Evolutionary conservation across 1,140 invertebrate genomes (phyloP).

Genomic region (Pissodes strobi): DNA sequence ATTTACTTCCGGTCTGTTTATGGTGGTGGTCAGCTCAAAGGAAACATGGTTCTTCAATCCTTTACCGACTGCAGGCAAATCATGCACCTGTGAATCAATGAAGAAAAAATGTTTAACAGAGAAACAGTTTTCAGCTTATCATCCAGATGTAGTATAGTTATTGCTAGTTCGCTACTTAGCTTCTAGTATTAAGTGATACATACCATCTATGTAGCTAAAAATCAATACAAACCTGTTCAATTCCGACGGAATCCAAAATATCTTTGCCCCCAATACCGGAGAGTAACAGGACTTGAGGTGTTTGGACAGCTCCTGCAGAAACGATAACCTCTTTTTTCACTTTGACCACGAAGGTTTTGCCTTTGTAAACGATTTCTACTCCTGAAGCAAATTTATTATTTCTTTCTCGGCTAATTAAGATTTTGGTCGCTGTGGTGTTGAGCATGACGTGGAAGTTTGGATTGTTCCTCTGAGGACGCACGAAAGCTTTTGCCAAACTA

Average conservation of each 20-base stretch:
- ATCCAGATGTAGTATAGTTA: too few relatives aligned
- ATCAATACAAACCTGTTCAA: slow-evolving; percentile 45
- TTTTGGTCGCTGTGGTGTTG: slow-evolving; percentile 66
- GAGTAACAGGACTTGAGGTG: slow-evolving; percentile 62
- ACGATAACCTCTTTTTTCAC: slow-evolving; percentile 63
- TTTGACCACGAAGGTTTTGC: slow-evolving; percentile 45
- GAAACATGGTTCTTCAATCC: slow-evolving; percentile 77
- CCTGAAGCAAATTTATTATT: slow-evolving; percentile 38
- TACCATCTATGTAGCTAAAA: background rate
- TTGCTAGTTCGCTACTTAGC: too few relatives aligned
- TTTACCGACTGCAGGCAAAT: slow-evolving; percentile 73
- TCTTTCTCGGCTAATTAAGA: slow-evolving; percentile 47
- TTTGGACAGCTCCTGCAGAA: slow-evolving; percentile 62
- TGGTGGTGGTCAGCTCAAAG: slow-evolving; percentile 58
- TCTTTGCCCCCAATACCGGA: slow-evolving; percentile 63
- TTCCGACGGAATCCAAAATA: slow-evolving; percentile 58
- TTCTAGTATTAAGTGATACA: background rate
- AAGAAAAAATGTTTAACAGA: background rate
- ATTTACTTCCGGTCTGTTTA: slow-evolving; percentile 60
- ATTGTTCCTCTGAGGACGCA: slow-evolving; percentile 62
- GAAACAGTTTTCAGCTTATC: background rate
- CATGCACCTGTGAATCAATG: slow-evolving; percentile 54
- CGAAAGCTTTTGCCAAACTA: slow-evolving; percentile 67
- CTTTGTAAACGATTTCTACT: slow-evolving; percentile 58
- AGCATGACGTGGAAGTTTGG: slow-evolving; percentile 71